Conservation (phyloP, 1,140 invertebrate species). For the Telenomus remus region DNA sequence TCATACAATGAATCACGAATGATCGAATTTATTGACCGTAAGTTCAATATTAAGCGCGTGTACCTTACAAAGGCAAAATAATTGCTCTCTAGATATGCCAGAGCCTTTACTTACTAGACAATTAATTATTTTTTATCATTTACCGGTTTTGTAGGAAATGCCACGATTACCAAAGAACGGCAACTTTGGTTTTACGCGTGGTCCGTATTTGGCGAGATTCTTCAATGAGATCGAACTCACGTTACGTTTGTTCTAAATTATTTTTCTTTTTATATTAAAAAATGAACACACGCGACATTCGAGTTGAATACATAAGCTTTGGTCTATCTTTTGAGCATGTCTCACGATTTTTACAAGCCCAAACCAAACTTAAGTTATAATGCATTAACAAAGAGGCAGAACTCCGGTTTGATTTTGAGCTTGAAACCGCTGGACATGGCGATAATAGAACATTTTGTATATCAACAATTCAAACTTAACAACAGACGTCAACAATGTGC, state of each 20-base stretch:
- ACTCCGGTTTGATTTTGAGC: constrained; percentile 7
- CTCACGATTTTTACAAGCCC: constrained; percentile 4
- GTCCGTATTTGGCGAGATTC: constrained; percentile 11
- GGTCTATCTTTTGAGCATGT: constrained; percentile 15
- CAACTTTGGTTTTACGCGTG: not conserved
- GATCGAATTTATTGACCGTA: constrained; percentile 15
- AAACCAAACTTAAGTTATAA: constrained; percentile 13
- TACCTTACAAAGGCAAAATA: constrained; percentile 57
- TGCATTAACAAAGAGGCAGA: constrained; percentile 2
- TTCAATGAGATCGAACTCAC: constrained; percentile 6
- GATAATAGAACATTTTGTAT: constrained; percentile 25
- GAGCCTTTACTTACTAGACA: constrained; percentile 30
- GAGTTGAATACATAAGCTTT: constrained; percentile 22
- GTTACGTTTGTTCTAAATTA: constrained; percentile 2
- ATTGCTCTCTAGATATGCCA: constrained; percentile 28
- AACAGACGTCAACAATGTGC: constrained; percentile 29
- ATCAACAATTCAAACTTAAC: constrained; percentile 50
- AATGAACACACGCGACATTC: constrained; percentile 10
- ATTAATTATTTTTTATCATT: constrained; percentile 1
- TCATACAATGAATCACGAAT: constrained; percentile 12
- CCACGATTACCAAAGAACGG: constrained; percentile 14
- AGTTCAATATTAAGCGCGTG: constrained; percentile 29
- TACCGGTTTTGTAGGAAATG: constrained; percentile 20
- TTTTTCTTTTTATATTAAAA: constrained; percentile 1
- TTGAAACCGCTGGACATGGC: not conserved